Conservation (phyloP, 2,888 invertebrate genomes). For the Mimachlamys varia region DNA sequence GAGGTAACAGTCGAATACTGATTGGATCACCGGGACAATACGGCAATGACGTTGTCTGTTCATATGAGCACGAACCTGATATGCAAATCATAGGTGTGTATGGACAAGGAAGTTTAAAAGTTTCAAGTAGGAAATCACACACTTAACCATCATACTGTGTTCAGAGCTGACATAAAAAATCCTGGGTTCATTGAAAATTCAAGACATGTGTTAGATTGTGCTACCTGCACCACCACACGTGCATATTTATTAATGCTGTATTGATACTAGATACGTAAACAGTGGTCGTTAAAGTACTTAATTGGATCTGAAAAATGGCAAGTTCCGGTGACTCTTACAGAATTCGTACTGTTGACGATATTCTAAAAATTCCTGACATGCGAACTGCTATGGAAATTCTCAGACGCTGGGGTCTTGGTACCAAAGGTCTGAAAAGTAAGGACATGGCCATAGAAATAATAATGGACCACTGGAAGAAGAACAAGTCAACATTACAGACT, state of each 20-base stretch:
- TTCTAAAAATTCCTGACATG: slow-evolving; percentile 48
- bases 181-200: background rate
- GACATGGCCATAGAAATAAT: slow-evolving; percentile 22
- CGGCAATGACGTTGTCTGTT: background rate
- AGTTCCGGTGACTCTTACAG: background rate
- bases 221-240: background rate
- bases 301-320: background rate
- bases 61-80: background rate
- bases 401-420: slow-evolving; percentile 46
- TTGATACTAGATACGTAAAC: no score
- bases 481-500: background rate
- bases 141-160: background rate
- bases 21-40: background rate
- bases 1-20: background rate
- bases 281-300: background rate
- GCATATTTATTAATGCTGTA: background rate
- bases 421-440: slow-evolving; percentile 38
- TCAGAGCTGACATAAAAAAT: background rate
- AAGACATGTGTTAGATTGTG: background rate
- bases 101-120: slow-evolving; percentile 29
- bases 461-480: background rate
- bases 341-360: slow-evolving; percentile 41
- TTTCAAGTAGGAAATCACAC: background rate
- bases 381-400: slow-evolving; percentile 38
- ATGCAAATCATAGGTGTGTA: background rate